Conservation (phyloP, 2,797 vertebrate genomes). For the Pseudomugil gertrudae region DNA sequence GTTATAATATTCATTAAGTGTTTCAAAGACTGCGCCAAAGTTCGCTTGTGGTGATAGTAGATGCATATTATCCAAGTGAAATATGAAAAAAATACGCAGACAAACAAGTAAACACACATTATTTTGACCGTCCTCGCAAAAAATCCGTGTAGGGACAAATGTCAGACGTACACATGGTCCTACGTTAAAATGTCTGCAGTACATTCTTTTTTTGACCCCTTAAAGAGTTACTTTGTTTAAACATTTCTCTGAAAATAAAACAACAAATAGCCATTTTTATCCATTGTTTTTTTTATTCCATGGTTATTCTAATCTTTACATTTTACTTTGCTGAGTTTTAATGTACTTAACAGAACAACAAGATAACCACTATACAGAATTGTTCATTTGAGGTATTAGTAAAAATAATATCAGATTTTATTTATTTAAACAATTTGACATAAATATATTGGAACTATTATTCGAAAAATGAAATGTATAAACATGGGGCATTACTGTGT, state of each 20-base stretch:
- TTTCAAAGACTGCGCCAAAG: slow-evolving; percentile 44
- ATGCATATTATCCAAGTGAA: slow-evolving; percentile 68
- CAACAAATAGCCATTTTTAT: not conserved
- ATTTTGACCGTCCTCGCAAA: slow-evolving; percentile 72
- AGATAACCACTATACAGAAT: not conserved
- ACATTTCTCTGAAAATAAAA: not conserved
- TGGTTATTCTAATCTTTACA: not conserved
- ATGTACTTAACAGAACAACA: accelerated
- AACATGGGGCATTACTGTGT: slow-evolving; percentile 55
- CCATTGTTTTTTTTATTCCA: not conserved
- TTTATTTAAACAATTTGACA: accelerated
- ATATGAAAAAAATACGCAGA: slow-evolving; percentile 54
- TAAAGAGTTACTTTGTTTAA: not conserved
- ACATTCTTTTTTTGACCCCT: accelerated
- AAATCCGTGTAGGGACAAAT: slow-evolving; percentile 71
- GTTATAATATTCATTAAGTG: slow-evolving; percentile 12
- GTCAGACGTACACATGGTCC: slow-evolving; percentile 49
- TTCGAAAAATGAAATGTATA: slow-evolving; percentile 38
- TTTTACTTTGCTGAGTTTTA: not conserved
- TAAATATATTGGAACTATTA: not conserved
- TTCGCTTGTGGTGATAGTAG: slow-evolving; percentile 49
- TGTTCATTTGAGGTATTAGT: not conserved
- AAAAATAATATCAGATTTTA: not conserved
- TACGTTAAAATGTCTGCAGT: slow-evolving; percentile 13
- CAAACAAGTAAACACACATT: slow-evolving; percentile 65